Evolutionary conservation across 1,140 invertebrate species (phyloP).

Genomic region (Cyrtorhinus lividipennis): DNA sequence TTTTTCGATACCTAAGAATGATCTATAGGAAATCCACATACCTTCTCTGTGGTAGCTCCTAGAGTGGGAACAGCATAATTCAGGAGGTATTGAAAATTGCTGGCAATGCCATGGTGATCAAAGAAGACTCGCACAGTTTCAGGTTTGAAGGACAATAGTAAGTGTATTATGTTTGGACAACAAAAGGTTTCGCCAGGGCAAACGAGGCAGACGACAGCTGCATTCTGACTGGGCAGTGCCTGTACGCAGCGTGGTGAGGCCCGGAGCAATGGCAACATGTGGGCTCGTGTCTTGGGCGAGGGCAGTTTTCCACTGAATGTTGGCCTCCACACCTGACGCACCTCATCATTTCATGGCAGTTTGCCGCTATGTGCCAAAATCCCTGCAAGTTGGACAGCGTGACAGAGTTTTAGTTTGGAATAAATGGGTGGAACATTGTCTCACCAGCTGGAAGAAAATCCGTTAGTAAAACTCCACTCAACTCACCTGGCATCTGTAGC

Average conservation of each 20-base stretch:
- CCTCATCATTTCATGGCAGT: conserved; percentile 34
- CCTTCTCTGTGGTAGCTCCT: too few species aligned
- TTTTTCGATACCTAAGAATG: too few species aligned
- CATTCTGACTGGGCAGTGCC: conserved; percentile 36
- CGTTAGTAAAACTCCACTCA: too few species aligned
- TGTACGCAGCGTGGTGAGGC: conserved; percentile 37
- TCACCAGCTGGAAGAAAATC: too few species aligned
- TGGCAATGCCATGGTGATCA: too few species aligned
- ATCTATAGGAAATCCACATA: too few species aligned
- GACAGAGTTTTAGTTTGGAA: not conserved
- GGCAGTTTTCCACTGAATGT: conserved; percentile 36
- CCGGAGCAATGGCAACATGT: conserved; percentile 38
- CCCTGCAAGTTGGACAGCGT: too few species aligned
- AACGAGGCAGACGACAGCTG: conserved; percentile 27
- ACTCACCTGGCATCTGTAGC: conserved; percentile 34
- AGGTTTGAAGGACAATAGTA: too few species aligned
- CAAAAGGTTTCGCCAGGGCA: not conserved
- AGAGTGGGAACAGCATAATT: too few species aligned
- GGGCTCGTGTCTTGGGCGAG: conserved; percentile 34
- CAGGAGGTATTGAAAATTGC: too few species aligned
- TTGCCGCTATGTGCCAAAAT: conserved; percentile 39
- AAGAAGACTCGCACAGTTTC: too few species aligned
- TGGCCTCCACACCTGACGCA: conserved; percentile 38
- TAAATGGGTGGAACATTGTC: too few species aligned
- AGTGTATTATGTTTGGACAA: not conserved